Conservation (phyloP, 2,888 invertebrate species). For the Dasypogon diadema region DNA sequence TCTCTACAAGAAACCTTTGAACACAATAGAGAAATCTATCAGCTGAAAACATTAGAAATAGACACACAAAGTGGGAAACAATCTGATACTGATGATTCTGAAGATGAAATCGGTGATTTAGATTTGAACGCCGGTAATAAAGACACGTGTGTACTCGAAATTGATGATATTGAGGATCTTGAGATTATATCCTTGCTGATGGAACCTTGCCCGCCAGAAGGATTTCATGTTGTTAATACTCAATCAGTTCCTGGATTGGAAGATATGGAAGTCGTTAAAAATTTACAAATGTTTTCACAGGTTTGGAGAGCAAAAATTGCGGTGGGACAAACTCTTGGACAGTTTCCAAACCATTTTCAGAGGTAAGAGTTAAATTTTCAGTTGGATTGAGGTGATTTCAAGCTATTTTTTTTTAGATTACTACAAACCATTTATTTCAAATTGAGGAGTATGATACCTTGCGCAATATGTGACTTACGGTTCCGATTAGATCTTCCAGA, state of each 20-base stretch:
- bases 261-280: conserved; percentile 76
- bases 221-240: conserved; percentile 84
- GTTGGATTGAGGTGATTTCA: conserved; percentile 8
- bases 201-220: conserved; percentile 80
- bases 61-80: conserved; percentile 59
- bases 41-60: conserved; percentile 70
- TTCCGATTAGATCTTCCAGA: conserved; percentile 90
- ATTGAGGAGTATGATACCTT: conserved; percentile 87
- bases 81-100: conserved; percentile 76
- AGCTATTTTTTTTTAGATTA: conserved; percentile 66
- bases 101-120: conserved; percentile 75
- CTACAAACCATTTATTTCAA: conserved; percentile 88
- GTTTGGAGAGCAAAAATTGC: conserved; percentile 79
- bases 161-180: conserved; percentile 86
- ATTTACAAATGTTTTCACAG: conserved; percentile 88
- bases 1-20: conserved; percentile 78
- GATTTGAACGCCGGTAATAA: conserved; percentile 81
- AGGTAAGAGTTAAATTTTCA: conserved; percentile 60
- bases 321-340: conserved; percentile 69
- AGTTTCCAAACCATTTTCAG: conserved; percentile 72
- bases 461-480: conserved; percentile 83
- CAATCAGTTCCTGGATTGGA: conserved; percentile 80
- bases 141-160: conserved; percentile 85
- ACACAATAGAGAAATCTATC: conserved; percentile 79
- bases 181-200: conserved; percentile 80